Conservation (phyloP, 2,113 vertebrate genomes). For the Antechinus stuartii region DNA sequence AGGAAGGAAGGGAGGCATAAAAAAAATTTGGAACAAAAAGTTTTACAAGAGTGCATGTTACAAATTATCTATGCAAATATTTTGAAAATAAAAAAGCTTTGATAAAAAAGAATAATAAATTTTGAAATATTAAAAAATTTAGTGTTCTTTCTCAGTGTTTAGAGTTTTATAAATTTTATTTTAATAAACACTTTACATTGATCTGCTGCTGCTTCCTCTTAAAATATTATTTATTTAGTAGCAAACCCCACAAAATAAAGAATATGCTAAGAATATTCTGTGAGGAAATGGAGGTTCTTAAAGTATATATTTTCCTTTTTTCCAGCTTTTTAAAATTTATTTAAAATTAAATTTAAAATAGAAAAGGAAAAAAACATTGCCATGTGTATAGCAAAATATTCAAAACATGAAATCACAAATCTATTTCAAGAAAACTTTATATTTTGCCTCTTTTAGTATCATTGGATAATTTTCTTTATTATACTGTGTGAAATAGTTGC, state of each 20-base stretch:
- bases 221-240: slow-evolving; percentile 91
- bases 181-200: slow-evolving; percentile 97
- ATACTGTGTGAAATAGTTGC: slow-evolving; percentile 91
- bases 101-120: too few species aligned
- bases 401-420: too few species aligned
- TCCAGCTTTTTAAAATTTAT: too few species aligned
- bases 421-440: slow-evolving; percentile 36
- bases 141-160: slow-evolving; percentile 91
- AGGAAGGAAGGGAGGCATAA: too few species aligned
- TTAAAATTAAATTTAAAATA: too few species aligned
- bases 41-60: too few species aligned
- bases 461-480: slow-evolving; percentile 92
- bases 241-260: slow-evolving; percentile 91
- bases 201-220: slow-evolving; percentile 93
- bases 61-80: too few species aligned
- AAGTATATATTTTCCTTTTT: slow-evolving; percentile 89
- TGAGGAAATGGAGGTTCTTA: slow-evolving; percentile 93
- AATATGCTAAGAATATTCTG: slow-evolving; percentile 91
- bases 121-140: slow-evolving; percentile 40
- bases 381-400: too few species aligned
- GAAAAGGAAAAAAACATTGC: too few species aligned
- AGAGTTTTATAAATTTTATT: slow-evolving; percentile 98
- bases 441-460: slow-evolving; percentile 91
- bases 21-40: too few species aligned
- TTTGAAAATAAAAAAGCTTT: too few species aligned